These are phyloP conservation scores for Atta cephalotes DNA, from an alignment of 1,140 invertebrate genomes.

Conservation along the genomic window DNA sequence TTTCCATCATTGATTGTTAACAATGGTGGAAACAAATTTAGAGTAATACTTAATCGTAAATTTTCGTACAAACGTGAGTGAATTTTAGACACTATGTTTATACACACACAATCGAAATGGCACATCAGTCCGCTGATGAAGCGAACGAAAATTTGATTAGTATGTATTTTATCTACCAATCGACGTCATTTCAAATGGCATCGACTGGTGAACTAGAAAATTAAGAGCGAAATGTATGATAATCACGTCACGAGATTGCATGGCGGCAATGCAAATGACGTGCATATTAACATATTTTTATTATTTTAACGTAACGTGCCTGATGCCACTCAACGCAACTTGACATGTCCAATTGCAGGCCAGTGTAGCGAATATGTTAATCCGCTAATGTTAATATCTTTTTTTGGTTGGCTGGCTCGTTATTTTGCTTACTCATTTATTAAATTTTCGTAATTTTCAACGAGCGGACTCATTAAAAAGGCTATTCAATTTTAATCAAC, in stretches of 20 bases:
- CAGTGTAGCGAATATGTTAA: slow-evolving; percentile 23
- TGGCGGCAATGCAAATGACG: slow-evolving; percentile 31
- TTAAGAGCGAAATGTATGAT: slow-evolving; percentile 37
- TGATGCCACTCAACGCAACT: background rate
- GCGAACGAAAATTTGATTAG: background rate
- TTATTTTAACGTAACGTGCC: slow-evolving; percentile 5
- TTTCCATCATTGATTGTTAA: background rate
- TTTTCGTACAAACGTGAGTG: background rate
- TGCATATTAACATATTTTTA: slow-evolving; percentile 54
- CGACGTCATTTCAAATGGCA: background rate
- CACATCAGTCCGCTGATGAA: background rate
- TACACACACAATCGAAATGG: background rate
- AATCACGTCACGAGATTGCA: slow-evolving; percentile 33
- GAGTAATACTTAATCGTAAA: slow-evolving; percentile 7
- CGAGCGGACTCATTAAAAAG: slow-evolving; percentile 47
- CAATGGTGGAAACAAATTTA: background rate
- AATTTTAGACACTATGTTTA: background rate
- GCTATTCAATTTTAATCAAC: slow-evolving; percentile 49
- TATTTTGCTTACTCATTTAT: slow-evolving; percentile 24
- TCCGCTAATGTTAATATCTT: slow-evolving; percentile 26
- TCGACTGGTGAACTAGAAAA: slow-evolving; percentile 32
- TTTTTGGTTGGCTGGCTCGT: slow-evolving; percentile 28
- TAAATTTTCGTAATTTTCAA: slow-evolving; percentile 49
- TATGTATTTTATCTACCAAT: slow-evolving; percentile 1
- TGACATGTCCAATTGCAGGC: slow-evolving; percentile 17